Evolutionary conservation across 1,140 invertebrate species (phyloP).

Genomic region (Episyrphus balteatus): DNA sequence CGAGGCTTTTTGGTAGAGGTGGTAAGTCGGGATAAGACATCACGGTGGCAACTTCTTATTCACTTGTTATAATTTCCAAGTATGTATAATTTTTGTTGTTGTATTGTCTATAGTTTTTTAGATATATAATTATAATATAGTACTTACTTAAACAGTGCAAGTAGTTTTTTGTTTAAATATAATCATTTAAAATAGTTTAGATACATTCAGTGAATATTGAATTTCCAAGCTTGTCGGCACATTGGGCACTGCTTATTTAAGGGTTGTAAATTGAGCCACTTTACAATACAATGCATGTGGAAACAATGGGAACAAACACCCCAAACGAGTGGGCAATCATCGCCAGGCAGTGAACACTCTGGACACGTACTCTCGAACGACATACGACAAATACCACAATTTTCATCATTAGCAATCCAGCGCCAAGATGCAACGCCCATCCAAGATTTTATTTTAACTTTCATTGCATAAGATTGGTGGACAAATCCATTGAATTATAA

Average conservation of each 20-base stretch:
- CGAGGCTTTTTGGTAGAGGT: slow-evolving; percentile 71
- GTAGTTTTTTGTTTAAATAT: no score
- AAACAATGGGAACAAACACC: slow-evolving; percentile 98
- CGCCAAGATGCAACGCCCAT: slow-evolving; percentile 94
- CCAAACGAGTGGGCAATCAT: slow-evolving; percentile 97
- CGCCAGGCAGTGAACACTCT: slow-evolving; percentile 95
- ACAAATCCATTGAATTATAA: no score
- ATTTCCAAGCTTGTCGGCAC: slow-evolving; percentile 99
- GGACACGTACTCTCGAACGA: slow-evolving; percentile 97
- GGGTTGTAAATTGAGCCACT: slow-evolving; percentile 96
- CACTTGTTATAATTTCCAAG: no score
- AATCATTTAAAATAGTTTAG: no score
- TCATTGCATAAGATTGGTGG: slow-evolving; percentile 42
- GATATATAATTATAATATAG: no score
- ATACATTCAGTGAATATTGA: slow-evolving; percentile 58
- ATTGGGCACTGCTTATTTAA: slow-evolving; percentile 94
- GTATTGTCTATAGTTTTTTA: no score
- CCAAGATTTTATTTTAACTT: slow-evolving; percentile 50
- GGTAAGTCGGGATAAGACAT: slow-evolving; percentile 66
- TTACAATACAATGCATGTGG: slow-evolving; percentile 99
- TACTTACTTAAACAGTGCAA: no score
- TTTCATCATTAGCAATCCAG: slow-evolving; percentile 98
- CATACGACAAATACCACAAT: slow-evolving; percentile 98
- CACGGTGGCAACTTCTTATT: no score
- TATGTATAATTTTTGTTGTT: no score